Base-by-base conservation (phyloP, 1,140 invertebrate species). In the Phymastichus coffea region DNA sequence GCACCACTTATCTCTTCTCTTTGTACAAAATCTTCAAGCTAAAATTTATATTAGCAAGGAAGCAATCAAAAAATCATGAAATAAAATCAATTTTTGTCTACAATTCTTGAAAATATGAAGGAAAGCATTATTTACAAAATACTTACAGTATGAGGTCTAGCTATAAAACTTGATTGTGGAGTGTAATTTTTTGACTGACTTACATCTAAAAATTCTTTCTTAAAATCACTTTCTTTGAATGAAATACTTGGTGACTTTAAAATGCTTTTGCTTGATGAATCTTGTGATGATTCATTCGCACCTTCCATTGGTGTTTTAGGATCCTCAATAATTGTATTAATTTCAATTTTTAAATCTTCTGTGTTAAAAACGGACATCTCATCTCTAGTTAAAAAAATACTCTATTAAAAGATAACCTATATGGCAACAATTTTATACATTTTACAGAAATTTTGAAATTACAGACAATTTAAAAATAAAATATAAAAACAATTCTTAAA, bases 21-120 rank as follows among this genome's bases (percentile, higher is more conserved):
- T 52, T 52, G 4, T 17, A 58, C 0, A 19, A 74, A 66, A 26
- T 73, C 71, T 41, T 66, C 7, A 0, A 74, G 59, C 69, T 73
- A 9, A 46, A 49, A 47, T n/a, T n/a, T n/a, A n/a, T n/a, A n/a
- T n/a, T n/a, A n/a, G n/a, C n/a, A n/a, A n/a, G n/a, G n/a, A n/a
- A n/a, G n/a, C n/a, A n/a, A n/a, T n/a, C n/a, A n/a, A n/a, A n/a
- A n/a, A n/a, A n/a, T n/a, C n/a, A n/a, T n/a, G n/a, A n/a, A n/a
- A n/a, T n/a, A n/a, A n/a, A n/a, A n/a, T n/a, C n/a, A n/a, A n/a
- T n/a, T n/a, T n/a, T n/a, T n/a, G n/a, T n/a, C n/a, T n/a, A n/a
- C n/a, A n/a, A n/a, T n/a, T n/a, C n/a, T n/a, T n/a, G n/a, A n/a
- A n/a, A n/a, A n/a, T n/a, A n/a, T n/a, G n/a, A 30, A 28, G 17